Evolutionary conservation across 2,888 invertebrate genomes (phyloP).

Genomic region (Leucophenga maculata): DNA sequence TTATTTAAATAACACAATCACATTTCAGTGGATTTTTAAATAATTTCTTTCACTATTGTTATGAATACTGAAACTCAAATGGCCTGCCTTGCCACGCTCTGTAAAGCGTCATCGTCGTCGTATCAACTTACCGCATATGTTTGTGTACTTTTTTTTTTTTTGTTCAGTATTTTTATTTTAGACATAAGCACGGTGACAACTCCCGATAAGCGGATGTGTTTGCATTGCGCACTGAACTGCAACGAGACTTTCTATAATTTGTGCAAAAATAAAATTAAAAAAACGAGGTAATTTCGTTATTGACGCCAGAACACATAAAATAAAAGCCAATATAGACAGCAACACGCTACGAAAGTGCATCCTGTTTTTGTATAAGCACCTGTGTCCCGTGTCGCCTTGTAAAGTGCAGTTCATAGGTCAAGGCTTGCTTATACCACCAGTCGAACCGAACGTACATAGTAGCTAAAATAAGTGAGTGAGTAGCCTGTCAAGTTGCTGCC

Average conservation of each 20-base stretch:
- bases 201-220: conserved; percentile 5
- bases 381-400: not conserved
- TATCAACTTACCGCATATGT: not conserved
- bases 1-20: too few relatives aligned
- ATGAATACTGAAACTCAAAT: not conserved
- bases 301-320: too few relatives aligned
- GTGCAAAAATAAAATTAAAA: not conserved
- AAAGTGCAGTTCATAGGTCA: not conserved
- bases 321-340: too few relatives aligned
- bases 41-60: not conserved
- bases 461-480: not conserved
- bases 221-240: conserved; percentile 9
- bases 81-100: too few relatives aligned
- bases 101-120: too few relatives aligned
- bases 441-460: too few relatives aligned
- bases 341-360: too few relatives aligned
- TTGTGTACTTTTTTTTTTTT: not conserved
- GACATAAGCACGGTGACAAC: too few relatives aligned
- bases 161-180: too few relatives aligned
- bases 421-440: not conserved
- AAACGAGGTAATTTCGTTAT: not conserved
- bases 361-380: not conserved
- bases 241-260: conserved; percentile 16
- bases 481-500: not conserved
- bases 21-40: not conserved